Conservation (phyloP, 2,113 vertebrate species). For the Pollachius pollachius region DNA sequence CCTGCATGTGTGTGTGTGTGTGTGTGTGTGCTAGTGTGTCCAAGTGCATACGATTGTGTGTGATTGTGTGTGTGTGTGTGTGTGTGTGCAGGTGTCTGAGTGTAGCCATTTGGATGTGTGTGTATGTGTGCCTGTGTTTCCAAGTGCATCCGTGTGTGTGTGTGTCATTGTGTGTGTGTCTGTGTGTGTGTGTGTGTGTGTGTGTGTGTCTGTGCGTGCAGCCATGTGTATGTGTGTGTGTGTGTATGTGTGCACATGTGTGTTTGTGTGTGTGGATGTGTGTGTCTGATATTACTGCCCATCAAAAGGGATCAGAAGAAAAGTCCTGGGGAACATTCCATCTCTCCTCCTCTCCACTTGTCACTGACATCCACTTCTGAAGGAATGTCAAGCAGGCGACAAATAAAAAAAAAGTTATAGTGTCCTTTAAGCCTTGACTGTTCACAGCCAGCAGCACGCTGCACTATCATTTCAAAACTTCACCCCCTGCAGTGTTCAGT, state of each 20-base stretch:
- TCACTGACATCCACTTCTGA: slow-evolving; percentile 3
- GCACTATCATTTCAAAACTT: background rate
- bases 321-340: background rate
- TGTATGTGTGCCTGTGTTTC: background rate
- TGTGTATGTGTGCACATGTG: background rate
- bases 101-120: background rate
- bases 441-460: background rate
- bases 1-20: background rate
- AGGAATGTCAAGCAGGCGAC: background rate
- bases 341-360: background rate
- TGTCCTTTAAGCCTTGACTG: background rate
- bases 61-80: background rate
- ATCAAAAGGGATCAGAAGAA: background rate
- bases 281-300: background rate
- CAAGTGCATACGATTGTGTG: background rate
- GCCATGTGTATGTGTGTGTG: background rate
- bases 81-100: background rate
- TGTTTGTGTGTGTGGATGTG: background rate
- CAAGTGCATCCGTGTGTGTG: no score
- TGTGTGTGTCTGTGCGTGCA: background rate
- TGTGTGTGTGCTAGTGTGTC: background rate
- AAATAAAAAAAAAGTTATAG: background rate
- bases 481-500: no score
- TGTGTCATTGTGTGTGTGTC: no score
- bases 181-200: slow-evolving; percentile 3